These are phyloP conservation scores for Euura saliciscinereae DNA, from an alignment of 1,140 invertebrate genomes.

Conservation along the genomic window DNA sequence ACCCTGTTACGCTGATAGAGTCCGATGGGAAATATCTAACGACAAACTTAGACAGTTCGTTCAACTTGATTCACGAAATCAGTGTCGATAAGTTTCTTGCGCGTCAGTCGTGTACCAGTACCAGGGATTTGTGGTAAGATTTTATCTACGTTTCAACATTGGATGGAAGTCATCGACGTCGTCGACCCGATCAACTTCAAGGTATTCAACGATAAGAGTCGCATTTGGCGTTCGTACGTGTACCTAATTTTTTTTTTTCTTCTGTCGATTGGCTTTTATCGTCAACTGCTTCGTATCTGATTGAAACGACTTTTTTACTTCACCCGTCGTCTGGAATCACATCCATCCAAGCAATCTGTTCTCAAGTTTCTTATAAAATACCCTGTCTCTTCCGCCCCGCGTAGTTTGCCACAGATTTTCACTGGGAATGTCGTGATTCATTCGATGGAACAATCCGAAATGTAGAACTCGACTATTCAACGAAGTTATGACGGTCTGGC, in stretches of 20 bases:
- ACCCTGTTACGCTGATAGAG: conserved; percentile 30
- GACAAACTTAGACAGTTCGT: too few species aligned
- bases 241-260: background rate
- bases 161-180: too few species aligned
- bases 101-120: background rate
- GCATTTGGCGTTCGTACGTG: background rate
- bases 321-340: background rate
- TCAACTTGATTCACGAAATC: too few species aligned
- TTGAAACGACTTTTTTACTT: background rate
- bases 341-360: background rate
- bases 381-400: background rate
- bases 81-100: background rate
- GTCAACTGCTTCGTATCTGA: background rate
- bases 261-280: background rate
- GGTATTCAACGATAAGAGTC: background rate
- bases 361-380: too few species aligned
- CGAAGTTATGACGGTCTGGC: too few species aligned
- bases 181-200: background rate
- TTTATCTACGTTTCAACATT: too few species aligned
- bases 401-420: background rate
- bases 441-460: background rate
- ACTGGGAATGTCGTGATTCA: background rate
- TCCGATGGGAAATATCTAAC: conserved; percentile 32
- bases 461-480: background rate
- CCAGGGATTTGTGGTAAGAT: background rate